phyloP scores from a whole-genome alignment of 2,888 invertebrate species.

The Idaea dimidiata region DNA sequence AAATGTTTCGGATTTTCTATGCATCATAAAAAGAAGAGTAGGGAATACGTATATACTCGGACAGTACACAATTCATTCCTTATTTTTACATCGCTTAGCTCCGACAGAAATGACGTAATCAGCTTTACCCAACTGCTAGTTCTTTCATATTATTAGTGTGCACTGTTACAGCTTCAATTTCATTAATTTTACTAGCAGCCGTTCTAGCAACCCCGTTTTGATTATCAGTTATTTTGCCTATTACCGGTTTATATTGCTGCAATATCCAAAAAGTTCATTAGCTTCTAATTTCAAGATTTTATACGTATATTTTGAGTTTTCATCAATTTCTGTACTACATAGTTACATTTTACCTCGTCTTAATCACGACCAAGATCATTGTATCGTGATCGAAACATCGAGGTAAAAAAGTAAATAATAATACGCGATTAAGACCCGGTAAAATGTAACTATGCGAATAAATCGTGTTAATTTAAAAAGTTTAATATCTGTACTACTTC shows the following conservation, averaged over 20 bases:
- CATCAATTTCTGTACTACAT: no score
- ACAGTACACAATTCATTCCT: neutral
- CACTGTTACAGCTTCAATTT: neutral
- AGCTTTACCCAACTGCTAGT: neutral
- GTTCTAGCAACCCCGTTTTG: neutral
- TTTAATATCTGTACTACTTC: no score
- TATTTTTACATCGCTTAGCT: conserved; percentile 1
- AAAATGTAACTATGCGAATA: no score
- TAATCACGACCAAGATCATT: no score
- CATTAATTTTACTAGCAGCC: neutral
- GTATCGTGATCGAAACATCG: no score
- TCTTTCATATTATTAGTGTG: neutral
- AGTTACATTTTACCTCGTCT: no score
- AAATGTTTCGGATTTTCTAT: neutral
- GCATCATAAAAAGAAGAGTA: neutral
- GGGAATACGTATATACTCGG: neutral
- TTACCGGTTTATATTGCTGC: neutral
- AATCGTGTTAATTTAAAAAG: no score
- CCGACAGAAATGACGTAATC: neutral
- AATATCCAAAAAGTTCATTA: neutral
- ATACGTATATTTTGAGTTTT: no score
- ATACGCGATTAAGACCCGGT: no score
- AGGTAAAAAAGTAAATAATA: no score
- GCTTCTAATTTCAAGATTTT: no score
- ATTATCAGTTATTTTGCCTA: neutral